Percentiles rank a stretch among this genome's conserved stretches.
Conservation (phyloP, 2,888 invertebrate genomes). For the Caenorhabditis afra region DNA sequence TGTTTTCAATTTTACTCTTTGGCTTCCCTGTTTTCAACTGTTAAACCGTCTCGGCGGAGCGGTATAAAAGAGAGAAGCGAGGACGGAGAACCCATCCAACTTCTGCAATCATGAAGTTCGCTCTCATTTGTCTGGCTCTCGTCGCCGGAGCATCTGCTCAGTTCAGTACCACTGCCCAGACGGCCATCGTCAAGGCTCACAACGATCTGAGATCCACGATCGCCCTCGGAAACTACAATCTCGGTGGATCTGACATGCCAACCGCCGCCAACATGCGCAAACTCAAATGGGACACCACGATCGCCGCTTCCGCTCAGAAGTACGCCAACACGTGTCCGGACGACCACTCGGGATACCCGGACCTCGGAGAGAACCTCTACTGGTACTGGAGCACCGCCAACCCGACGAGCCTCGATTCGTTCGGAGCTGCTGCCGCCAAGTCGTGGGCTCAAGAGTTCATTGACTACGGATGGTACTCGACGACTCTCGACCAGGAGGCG, state of each 20-base stretch:
- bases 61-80: too few species aligned
- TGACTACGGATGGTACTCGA: slow-evolving; percentile 54
- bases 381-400: slow-evolving; percentile 24
- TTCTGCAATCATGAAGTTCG: slow-evolving; percentile 15
- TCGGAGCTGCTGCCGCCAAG: slow-evolving; percentile 21
- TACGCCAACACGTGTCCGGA: slow-evolving; percentile 33
- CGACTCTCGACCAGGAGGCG: slow-evolving; percentile 33
- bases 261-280: slow-evolving; percentile 34
- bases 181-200: slow-evolving; percentile 41
- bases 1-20: too few species aligned
- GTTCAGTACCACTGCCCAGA: slow-evolving; percentile 34
- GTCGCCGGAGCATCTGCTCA: slow-evolving; percentile 32
- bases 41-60: too few species aligned
- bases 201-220: slow-evolving; percentile 39
- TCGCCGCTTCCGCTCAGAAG: slow-evolving; percentile 30
- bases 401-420: slow-evolving; percentile 14
- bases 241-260: slow-evolving; percentile 21
- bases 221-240: slow-evolving; percentile 33
- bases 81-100: too few species aligned
- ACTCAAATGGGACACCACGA: slow-evolving; percentile 40
- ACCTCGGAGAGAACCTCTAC: slow-evolving; percentile 41
- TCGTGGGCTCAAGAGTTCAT: slow-evolving; percentile 57
- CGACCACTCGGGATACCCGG: slow-evolving; percentile 27
- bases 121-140: slow-evolving; percentile 25
- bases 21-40: too few species aligned